Percentiles rank a stretch among this genome's conserved stretches.
phyloP scores from a whole-genome alignment of 2,888 invertebrate genomes.

The Cantharis nigra region DNA sequence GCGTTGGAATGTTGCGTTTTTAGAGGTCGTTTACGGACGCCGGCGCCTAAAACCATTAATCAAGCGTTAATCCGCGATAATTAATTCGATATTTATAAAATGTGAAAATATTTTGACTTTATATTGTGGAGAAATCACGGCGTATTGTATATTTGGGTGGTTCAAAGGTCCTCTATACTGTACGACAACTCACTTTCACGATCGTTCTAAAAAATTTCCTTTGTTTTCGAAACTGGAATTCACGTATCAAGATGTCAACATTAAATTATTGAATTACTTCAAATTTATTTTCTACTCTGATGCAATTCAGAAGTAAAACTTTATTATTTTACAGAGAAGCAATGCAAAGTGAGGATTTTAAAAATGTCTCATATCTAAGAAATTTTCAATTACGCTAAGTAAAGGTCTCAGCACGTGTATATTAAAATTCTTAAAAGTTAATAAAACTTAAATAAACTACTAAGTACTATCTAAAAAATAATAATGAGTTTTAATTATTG shows the following conservation, averaged over 20 bases:
- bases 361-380: no score
- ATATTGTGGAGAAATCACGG: background rate
- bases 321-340: background rate
- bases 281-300: background rate
- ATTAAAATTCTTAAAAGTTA: background rate
- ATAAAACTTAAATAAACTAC: background rate
- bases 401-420: background rate
- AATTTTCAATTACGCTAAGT: background rate
- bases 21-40: slow-evolving; percentile 19
- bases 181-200: background rate
- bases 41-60: slow-evolving; percentile 19
- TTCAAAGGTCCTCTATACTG: background rate
- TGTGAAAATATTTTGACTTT: background rate
- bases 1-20: slow-evolving; percentile 17
- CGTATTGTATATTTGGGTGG: background rate
- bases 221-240: background rate
- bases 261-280: background rate
- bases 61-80: background rate
- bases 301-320: background rate
- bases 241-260: background rate
- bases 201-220: background rate
- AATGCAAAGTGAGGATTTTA: no score
- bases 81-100: background rate
- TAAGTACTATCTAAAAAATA: background rate
- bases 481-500: background rate